Evolutionary conservation across 2,888 invertebrate species (phyloP), one percentile per base, ranked within the genome.

Genomic region (Drepana falcataria): DNA sequence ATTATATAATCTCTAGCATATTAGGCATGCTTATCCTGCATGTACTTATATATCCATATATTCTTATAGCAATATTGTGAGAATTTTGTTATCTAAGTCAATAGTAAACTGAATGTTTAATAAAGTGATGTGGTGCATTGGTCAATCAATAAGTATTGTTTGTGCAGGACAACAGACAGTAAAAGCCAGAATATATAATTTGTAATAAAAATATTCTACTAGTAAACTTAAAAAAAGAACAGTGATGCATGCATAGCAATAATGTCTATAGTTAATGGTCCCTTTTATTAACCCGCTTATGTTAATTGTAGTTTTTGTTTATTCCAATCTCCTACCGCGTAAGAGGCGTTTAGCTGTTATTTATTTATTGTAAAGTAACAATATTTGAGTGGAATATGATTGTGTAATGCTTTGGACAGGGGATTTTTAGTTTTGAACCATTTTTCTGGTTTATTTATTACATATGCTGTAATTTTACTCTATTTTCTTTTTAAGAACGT

Each of bases 391-490:
- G 9, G 40, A 53, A 48, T 48, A 40, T 33, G 34, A 37, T 59
- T 68, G 66, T 68, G 65, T 69, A 61, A 64, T 61, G 61, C 34
- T 69, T 63, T 71, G 65, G 63, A 66, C 61, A 57, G 58, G 56
- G 65, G 58, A 66, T 77, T 76, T 73, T 75, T 68, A 70, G 73
- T 78, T 78, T 78, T 64, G 75, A 77, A 60, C 68, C 55, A 60
- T 75, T 79, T 75, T 77, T 73, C 72, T 60, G 69, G 66, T 67
- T 63, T 75, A 75, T 81, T 77, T 80, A 75, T 75, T 76, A 77
- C 73, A 70, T 75, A 59, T 61, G 69, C 69, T 77, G 67, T 69
- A 72, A 62, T 60, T 66, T 71, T 72, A 71, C 73, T 73, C 61
- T 75, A 75, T 75, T 73, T 70, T 63, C 68, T 80, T 80, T 81